Evolutionary conservation across 2,797 vertebrate genomes (phyloP).

Genomic region (Kryptopterus vitreolus): DNA sequence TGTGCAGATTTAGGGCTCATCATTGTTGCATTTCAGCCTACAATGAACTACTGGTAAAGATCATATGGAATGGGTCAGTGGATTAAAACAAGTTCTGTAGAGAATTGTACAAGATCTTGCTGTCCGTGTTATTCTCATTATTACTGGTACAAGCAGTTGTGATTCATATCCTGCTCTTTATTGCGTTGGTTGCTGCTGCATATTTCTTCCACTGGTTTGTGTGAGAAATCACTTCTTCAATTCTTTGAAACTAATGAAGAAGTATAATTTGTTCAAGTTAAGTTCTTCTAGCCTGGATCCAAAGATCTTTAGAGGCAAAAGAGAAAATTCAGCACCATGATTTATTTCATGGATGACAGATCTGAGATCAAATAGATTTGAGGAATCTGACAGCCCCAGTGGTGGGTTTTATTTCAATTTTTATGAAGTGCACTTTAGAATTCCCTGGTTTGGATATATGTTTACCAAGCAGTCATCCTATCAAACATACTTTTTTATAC

Average conservation of each 20-base stretch:
- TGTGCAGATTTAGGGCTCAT: background rate
- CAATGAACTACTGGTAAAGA: background rate
- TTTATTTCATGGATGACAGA: background rate
- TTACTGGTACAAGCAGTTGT: background rate
- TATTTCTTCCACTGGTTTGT: background rate
- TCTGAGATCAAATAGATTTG: background rate
- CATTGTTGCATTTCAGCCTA: background rate
- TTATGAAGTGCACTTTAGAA: slow-evolving; percentile 48
- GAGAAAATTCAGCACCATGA: background rate
- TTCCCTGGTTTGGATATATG: slow-evolving; percentile 6
- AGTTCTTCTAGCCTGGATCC: background rate
- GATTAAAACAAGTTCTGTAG: background rate
- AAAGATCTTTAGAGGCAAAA: background rate
- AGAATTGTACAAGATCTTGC: slow-evolving; percentile 2
- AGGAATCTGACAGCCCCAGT: background rate
- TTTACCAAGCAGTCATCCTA: slow-evolving; percentile 1
- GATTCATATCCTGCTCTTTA: slow-evolving; percentile 16
- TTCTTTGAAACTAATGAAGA: background rate
- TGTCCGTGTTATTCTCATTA: slow-evolving; percentile 1
- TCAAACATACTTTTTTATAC: background rate
- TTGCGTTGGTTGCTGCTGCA: slow-evolving; percentile 49
- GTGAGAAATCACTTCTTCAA: background rate
- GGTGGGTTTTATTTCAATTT: slow-evolving; percentile 12
- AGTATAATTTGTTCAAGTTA: background rate
- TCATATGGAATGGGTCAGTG: background rate